Evolutionary conservation across 2,113 vertebrate species (phyloP).

Genomic region (Labeo rohita): DNA sequence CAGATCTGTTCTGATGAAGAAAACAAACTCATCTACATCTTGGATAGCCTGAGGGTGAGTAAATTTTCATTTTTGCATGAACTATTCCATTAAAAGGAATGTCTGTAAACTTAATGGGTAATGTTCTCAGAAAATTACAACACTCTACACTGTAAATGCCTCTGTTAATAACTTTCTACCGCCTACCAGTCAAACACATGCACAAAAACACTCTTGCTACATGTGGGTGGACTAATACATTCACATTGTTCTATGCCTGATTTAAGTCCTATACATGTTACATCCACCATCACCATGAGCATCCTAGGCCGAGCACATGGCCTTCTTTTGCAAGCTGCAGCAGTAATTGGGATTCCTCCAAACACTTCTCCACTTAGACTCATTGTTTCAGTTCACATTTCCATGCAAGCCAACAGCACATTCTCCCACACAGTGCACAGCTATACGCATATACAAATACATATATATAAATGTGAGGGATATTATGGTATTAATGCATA

Average conservation of each 20-base stretch:
- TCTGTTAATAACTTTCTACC: neutral
- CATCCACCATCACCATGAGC: neutral
- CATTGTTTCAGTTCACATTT: constrained; percentile 40
- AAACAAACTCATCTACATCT: neutral
- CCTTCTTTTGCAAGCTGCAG: neutral
- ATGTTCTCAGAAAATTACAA: neutral
- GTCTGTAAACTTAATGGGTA: neutral
- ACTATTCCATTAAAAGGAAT: neutral
- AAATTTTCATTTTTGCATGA: neutral
- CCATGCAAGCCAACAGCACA: neutral
- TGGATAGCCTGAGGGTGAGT: neutral
- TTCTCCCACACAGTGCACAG: neutral
- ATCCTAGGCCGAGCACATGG: neutral
- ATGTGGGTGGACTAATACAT: constrained; percentile 21
- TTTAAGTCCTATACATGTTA: neutral
- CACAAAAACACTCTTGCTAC: neutral
- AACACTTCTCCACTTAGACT: neutral
- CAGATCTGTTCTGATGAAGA: neutral
- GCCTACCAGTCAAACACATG: neutral
- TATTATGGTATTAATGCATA: neutral
- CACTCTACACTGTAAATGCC: neutral
- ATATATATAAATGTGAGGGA: too few relatives aligned
- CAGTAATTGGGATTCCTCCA: constrained; percentile 33
- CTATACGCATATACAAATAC: neutral
- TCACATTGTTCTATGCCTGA: neutral